phyloP scores from a whole-genome alignment of 53 echinoderm and acorn worm genomes.

The Pentamera pediparva region DNA sequence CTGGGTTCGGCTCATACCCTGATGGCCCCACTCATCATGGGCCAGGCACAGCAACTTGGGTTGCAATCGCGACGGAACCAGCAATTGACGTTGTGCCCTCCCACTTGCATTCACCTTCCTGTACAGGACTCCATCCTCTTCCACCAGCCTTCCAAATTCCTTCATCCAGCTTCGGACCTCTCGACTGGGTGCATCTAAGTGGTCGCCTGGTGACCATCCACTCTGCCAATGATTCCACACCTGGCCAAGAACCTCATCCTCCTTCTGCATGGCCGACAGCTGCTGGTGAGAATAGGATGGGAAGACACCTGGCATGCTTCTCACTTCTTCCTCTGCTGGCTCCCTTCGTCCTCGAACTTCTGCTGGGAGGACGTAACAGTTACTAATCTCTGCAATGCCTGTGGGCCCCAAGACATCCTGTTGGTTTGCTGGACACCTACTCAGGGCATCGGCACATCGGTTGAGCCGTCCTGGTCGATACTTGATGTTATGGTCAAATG shows the following conservation, averaged over 20 bases:
- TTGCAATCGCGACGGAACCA: constrained; percentile 12
- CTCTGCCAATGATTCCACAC: constrained; percentile 28
- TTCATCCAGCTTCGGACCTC: constrained; percentile 32
- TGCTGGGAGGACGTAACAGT: neutral
- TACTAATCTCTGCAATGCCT: neutral
- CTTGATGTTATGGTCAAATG: constrained; percentile 14
- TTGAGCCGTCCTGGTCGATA: constrained; percentile 22
- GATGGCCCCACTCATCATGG: constrained; percentile 51
- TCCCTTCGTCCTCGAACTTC: neutral
- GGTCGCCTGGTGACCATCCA: constrained; percentile 40
- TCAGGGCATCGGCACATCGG: constrained; percentile 35
- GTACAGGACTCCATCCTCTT: constrained; percentile 40
- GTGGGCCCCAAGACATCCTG: neutral
- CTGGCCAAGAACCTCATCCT: constrained; percentile 25
- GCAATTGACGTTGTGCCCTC: neutral
- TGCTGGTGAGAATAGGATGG: constrained; percentile 50
- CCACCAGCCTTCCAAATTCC: constrained; percentile 19
- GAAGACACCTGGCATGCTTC: constrained; percentile 25
- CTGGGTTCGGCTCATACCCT: constrained; percentile 31
- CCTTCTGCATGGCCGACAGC: constrained; percentile 37
- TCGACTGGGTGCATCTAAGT: neutral
- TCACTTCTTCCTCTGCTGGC: neutral
- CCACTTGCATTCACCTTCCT: neutral
- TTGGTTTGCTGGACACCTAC: neutral
- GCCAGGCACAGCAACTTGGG: neutral